Percentiles rank a stretch among this genome's conserved stretches.
phyloP scores from a whole-genome alignment of 2,888 invertebrate species.

The Nebria salina region DNA sequence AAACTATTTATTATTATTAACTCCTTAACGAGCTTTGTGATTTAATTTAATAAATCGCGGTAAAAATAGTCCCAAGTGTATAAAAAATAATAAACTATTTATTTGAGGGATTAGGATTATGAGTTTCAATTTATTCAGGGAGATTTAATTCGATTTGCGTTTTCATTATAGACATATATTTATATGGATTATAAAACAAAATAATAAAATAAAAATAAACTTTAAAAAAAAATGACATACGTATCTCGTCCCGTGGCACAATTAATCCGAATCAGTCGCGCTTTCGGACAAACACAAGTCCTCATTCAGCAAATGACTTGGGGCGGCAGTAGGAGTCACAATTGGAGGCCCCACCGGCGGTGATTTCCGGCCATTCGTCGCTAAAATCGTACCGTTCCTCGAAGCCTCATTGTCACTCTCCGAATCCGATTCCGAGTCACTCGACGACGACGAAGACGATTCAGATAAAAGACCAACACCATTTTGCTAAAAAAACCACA shows the following conservation, averaged over 20 bases:
- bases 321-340: slow-evolving; percentile 50
- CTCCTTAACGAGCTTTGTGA: no score
- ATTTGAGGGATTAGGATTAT: background rate
- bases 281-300: slow-evolving; percentile 89
- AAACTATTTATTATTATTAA: no score
- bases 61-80: no score
- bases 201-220: slow-evolving; percentile 22
- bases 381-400: slow-evolving; percentile 20
- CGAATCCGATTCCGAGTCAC: slow-evolving; percentile 61
- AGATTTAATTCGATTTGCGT: background rate
- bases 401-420: slow-evolving; percentile 53
- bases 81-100: no score
- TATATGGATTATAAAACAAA: slow-evolving; percentile 36
- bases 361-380: slow-evolving; percentile 35
- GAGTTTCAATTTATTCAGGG: no score
- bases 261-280: slow-evolving; percentile 80
- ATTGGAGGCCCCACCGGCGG: background rate
- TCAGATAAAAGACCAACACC: slow-evolving; percentile 41
- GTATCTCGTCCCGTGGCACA: slow-evolving; percentile 27
- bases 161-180: slow-evolving; percentile 33
- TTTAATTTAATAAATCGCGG: no score
- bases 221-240: slow-evolving; percentile 39
- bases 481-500: slow-evolving; percentile 23
- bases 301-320: slow-evolving; percentile 78
- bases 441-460: slow-evolving; percentile 56